Conservation (phyloP, 2,888 invertebrate genomes). For the Scaptomyza parva region DNA sequence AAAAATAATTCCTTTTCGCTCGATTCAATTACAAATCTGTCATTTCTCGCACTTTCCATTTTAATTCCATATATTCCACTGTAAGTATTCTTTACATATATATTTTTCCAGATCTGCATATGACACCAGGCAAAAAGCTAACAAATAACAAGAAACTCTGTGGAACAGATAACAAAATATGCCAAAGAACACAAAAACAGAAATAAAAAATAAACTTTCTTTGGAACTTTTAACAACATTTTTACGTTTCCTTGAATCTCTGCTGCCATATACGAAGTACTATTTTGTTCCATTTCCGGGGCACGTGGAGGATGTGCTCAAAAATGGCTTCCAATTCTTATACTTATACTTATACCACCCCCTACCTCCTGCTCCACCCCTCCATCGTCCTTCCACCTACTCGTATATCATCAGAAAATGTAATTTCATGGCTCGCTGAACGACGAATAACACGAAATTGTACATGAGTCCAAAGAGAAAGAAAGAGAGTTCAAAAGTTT, state of each 20-base stretch:
- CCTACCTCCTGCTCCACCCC: background rate
- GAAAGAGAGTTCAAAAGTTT: conserved; percentile 72
- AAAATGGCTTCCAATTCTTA: conserved; percentile 52
- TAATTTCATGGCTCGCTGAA: conserved; percentile 85
- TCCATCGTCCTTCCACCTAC: background rate
- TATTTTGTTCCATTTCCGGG: conserved; percentile 5
- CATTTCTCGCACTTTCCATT: background rate
- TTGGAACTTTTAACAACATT: conserved; percentile 70
- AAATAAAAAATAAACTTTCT: conserved; percentile 47
- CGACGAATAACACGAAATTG: conserved; percentile 63
- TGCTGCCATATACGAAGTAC: conserved; percentile 23
- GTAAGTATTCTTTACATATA: background rate
- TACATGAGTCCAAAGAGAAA: conserved; percentile 36
- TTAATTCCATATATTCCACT: background rate
- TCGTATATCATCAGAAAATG: conserved; percentile 71
- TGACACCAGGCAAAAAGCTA: conserved; percentile 29
- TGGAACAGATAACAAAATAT: conserved; percentile 40
- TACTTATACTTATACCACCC: background rate
- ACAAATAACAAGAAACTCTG: conserved; percentile 30
- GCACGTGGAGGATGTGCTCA: conserved; percentile 20
- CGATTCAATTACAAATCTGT: background rate
- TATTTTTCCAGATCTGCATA: conserved; percentile 3
- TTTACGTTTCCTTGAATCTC: conserved; percentile 68
- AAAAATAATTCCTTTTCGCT: too few relatives aligned
- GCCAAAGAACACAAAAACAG: conserved; percentile 13